Evolutionary conservation across 1,140 invertebrate species (phyloP).

Genomic region (Dicyema japonicum): DNA sequence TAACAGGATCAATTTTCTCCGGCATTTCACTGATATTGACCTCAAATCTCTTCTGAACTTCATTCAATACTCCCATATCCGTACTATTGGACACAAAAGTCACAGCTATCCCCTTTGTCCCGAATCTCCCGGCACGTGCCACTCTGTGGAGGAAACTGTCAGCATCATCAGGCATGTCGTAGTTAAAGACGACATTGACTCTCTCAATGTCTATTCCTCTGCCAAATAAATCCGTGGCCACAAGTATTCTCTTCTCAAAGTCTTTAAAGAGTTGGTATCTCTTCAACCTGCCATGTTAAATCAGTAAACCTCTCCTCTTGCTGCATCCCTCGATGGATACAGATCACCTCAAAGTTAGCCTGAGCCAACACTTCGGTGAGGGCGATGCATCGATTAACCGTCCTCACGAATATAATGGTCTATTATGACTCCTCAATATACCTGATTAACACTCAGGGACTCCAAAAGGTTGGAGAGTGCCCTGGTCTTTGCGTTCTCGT

Average conservation of each 20-base stretch:
- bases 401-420: conserved; percentile 81
- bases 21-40: conserved; percentile 87
- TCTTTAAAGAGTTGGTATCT: conserved; percentile 97
- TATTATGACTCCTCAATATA: conserved; percentile 14
- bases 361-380: conserved; percentile 65
- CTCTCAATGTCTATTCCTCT: conserved; percentile 34
- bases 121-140: conserved; percentile 75
- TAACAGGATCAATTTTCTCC: conserved; percentile 54
- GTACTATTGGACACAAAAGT: conserved; percentile 85
- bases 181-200: conserved; percentile 99
- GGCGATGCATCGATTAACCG: conserved; percentile 83
- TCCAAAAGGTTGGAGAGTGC: conserved; percentile 92
- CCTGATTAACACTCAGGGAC: conserved; percentile 91
- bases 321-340: conserved; percentile 85
- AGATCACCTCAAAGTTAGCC: conserved; percentile 96
- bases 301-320: conserved; percentile 91
- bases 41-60: conserved; percentile 88
- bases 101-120: conserved; percentile 81
- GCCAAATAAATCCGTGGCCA: conserved; percentile 93
- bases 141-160: conserved; percentile 95
- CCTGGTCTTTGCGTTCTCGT: conserved; percentile 97
- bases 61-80: conserved; percentile 80
- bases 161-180: conserved; percentile 98
- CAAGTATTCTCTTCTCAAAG: conserved; percentile 85
- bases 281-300: too few species aligned